phyloP scores from a whole-genome alignment of 2,113 vertebrate species.

The Triplophysa siluroides region DNA sequence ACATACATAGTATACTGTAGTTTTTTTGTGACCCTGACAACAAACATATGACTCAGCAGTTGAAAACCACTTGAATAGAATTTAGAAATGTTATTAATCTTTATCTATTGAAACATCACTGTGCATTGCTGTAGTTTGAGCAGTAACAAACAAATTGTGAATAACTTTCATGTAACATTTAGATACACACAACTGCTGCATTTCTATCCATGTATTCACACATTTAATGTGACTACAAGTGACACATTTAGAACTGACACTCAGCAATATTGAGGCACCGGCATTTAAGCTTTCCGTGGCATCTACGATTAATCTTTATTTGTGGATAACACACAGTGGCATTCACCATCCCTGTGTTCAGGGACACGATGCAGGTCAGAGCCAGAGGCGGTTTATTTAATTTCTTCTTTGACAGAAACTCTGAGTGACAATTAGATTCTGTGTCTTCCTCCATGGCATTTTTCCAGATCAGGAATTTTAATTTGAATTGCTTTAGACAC shows the following conservation, averaged over 20 bases:
- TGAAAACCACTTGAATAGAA: too few relatives aligned
- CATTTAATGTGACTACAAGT: neutral
- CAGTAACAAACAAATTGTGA: neutral
- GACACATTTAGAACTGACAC: neutral
- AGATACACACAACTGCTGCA: neutral
- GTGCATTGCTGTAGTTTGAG: too few relatives aligned
- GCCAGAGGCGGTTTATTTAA: conserved; percentile 33
- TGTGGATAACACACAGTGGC: conserved; percentile 27
- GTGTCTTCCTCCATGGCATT: conserved; percentile 41
- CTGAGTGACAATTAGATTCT: conserved; percentile 38
- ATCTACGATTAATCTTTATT: conserved; percentile 33
- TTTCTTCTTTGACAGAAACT: conserved; percentile 35
- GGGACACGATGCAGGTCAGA: conserved; percentile 23
- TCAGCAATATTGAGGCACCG: neutral
- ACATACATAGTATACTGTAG: too few relatives aligned
- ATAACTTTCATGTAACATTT: neutral
- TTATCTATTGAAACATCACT: too few relatives aligned
- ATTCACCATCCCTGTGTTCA: neutral
- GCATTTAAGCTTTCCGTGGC: conserved; percentile 15
- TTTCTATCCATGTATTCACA: neutral
- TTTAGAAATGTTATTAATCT: too few relatives aligned
- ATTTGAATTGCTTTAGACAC: conserved; percentile 43
- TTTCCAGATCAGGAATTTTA: conserved; percentile 25
- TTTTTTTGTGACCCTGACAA: too few relatives aligned
- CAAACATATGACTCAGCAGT: too few relatives aligned